A percentile compares a stretch with the other conserved stretches of the same genome.
Conservation (phyloP, 2,113 vertebrate species). For the Corythornis madagascariensis region DNA sequence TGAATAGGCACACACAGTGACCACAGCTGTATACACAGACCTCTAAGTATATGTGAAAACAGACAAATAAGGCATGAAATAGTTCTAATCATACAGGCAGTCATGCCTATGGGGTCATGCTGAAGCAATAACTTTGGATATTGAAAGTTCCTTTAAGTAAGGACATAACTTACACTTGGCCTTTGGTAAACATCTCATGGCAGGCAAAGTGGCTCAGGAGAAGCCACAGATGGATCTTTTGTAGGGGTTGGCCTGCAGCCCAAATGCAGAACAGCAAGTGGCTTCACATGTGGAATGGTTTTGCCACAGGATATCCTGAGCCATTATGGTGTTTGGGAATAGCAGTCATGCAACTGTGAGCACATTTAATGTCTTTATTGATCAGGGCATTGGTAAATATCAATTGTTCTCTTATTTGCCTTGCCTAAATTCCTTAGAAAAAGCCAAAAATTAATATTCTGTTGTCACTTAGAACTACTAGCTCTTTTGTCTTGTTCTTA, state of each 20-base stretch:
- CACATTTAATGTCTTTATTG: neutral
- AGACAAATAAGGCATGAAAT: slow-evolving; percentile 22
- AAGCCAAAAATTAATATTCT: neutral
- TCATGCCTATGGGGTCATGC: neutral
- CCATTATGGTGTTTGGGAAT: neutral
- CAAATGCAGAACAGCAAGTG: neutral
- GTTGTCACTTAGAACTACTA: neutral
- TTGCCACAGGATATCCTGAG: neutral
- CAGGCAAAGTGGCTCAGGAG: neutral
- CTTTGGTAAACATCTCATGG: neutral
- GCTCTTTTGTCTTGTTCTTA: neutral
- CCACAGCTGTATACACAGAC: neutral
- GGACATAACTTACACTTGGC: neutral
- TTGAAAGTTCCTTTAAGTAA: neutral
- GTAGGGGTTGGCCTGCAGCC: neutral
- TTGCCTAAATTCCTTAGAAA: neutral
- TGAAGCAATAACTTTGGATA: neutral
- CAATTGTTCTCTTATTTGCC: neutral
- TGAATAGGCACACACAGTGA: neutral
- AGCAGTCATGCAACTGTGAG: neutral
- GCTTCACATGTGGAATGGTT: neutral
- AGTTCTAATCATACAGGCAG: neutral
- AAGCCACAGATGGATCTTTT: neutral
- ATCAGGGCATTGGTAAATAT: neutral
- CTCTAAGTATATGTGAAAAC: neutral